Base-by-base conservation (phyloP, 2,113 vertebrate genomes). In the Mirza zaza region DNA sequence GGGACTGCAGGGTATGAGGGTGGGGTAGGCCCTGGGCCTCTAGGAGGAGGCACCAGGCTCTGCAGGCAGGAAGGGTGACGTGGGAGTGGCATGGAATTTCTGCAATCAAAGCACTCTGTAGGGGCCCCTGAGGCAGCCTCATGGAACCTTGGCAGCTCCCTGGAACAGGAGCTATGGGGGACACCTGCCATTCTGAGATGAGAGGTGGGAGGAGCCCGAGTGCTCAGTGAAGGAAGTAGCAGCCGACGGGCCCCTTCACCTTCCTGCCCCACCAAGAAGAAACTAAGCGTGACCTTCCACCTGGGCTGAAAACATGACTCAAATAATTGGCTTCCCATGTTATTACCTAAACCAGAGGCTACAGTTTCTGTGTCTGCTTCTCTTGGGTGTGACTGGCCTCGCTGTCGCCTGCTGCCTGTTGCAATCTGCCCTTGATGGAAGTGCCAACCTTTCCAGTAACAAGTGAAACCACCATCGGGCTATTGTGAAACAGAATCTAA, bases 401-500 rank as follows among this genome's bases (percentile, higher is more conserved):
- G 4, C n/a, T 21, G 7, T 1, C 27, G 27, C 87, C 23, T 50
- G 83, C 7, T 91, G 3, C 71, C 4, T 11, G 3, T 21, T 8
- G 12, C 61, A 91, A 23, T 27, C 70, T 18, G 70, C 80, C 12
- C 73, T 68, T 36, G 76, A 88, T 57, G 45, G 63, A 50, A 95
- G 83, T 77, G 61, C 95, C 32, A 79, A 39, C 73, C 71, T 50
- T 32, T 71, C 25, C n/a, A 48, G 36, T 2, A 97, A 98, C 65
- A 77, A 81, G 61, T 97, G 92, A 27, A 75, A 32, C 0, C 6
- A 36, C 1, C 2, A 21, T 50, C 70, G 42, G 87, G 87, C 0
- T 89, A 45, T 6, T 97, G 97, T 87, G 92, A 59, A 81, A 87
- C 5, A 67, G 93, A 39, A 59, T 42, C 45, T 27, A 88, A 84